Percentiles rank a stretch among this genome's conserved stretches.
Conservation (phyloP, 2,797 vertebrate species). For the Propithecus perrieri region DNA sequence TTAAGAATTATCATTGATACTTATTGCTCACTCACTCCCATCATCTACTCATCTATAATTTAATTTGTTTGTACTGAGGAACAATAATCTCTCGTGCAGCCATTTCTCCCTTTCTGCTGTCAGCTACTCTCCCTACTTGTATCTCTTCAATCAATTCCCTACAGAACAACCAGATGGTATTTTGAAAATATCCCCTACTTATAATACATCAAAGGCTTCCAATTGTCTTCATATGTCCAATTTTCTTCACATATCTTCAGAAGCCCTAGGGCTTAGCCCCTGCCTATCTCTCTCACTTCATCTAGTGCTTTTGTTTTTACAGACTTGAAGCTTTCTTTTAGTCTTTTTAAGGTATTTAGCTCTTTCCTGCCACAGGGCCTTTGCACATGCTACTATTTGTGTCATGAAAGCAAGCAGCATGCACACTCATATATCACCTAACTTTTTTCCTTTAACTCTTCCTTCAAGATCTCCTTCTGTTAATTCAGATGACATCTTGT, state of each 20-base stretch:
- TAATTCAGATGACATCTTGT: background rate
- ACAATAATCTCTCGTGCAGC: background rate
- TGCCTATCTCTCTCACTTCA: background rate
- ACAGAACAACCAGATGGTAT: background rate
- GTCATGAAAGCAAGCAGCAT: background rate
- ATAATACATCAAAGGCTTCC: background rate
- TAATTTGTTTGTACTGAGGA: background rate
- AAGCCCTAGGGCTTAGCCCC: background rate
- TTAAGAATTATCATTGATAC: background rate
- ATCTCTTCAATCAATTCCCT: background rate
- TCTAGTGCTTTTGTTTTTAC: background rate
- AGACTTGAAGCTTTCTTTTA: background rate
- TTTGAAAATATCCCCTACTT: background rate
- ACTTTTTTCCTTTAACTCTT: background rate
- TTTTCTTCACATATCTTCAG: background rate
- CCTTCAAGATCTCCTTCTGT: background rate
- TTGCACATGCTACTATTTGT: background rate
- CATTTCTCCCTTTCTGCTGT: background rate
- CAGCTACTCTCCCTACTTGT: background rate
- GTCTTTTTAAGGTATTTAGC: background rate
- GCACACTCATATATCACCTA: background rate
- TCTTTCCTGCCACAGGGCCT: background rate
- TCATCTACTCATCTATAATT: background rate
- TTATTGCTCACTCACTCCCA: background rate
- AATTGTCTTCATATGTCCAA: background rate